Evolutionary conservation across 2,888 invertebrate genomes (phyloP), one percentile per base, ranked within the genome.

Genomic region (Patella depressa): DNA sequence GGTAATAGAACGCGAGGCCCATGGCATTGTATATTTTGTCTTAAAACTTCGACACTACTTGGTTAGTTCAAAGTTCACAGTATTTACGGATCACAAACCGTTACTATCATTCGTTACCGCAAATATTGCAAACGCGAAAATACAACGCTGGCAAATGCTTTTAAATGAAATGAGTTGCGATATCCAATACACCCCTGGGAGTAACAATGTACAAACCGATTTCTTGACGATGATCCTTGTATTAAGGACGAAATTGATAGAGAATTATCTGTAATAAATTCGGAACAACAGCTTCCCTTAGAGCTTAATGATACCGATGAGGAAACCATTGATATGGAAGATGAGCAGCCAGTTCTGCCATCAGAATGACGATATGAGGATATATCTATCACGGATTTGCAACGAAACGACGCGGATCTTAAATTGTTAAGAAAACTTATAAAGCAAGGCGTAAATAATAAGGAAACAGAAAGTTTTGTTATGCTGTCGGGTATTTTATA

Each of bases 31-130:
- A 34, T 34, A 34, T 34, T 34, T 2, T 34, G 34, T 34, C 34
- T 34, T 34, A 4, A 34, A 34, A 34, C 34, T 34, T 34, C 34
- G 34, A 34, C 34, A 34, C 34, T 34, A 34, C 34, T 34, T 34
- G 34, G 34, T 34, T 34, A 2, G 34, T 34, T 34, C 34, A 34
- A 34, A 34, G 34, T 34, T 34, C 34, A 53, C 75, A n/a, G 70
- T 75, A 19, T 75, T 45, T n/a, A 75, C 70, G 4, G 75, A 75
- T 19, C 70, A 70, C 29, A 75, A 75, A 75, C 75, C 75, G 7
- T 70, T 75, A 45, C 14, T 2, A 15, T 70, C 54, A 7, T 69
- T 75, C 4, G 71, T 75, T 54, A 70, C 75, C 4, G 45, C 75
- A 17, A 70, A 75, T 53, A 75, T 69, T 45, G 53, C 53, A n/a